Evolutionary conservation across 2,888 invertebrate species (phyloP).

Genomic region (Macrosoma leucophasiata): DNA sequence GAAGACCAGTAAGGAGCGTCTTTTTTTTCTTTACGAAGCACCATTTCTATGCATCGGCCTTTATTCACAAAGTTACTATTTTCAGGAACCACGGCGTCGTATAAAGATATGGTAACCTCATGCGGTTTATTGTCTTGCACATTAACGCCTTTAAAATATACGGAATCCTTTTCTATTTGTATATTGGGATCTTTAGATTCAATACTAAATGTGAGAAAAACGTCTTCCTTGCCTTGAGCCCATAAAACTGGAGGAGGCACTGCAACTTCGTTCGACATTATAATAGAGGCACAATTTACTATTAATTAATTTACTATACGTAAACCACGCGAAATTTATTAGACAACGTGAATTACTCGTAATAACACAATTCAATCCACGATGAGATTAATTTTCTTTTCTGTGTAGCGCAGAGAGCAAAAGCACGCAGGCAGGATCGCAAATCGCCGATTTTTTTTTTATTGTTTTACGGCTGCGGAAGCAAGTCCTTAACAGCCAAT

Average conservation of each 20-base stretch:
- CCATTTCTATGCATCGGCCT: constrained; percentile 84
- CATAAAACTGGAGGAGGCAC: constrained; percentile 91
- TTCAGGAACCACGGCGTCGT: constrained; percentile 87
- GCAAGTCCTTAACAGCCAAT: no score
- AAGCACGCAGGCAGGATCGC: no score
- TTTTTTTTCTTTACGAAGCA: constrained; percentile 82
- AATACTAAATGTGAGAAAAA: constrained; percentile 93
- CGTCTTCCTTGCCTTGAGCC: constrained; percentile 90
- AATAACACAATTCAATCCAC: constrained; percentile 22
- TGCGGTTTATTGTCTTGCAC: constrained; percentile 89
- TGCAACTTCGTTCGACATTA: constrained; percentile 71
- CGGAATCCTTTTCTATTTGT: constrained; percentile 82
- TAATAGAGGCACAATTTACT: no score
- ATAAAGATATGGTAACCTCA: constrained; percentile 91
- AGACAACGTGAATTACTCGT: constrained; percentile 19
- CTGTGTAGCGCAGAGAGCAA: no score
- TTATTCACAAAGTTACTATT: constrained; percentile 83
- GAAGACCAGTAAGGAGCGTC: constrained; percentile 91
- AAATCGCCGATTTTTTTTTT: no score
- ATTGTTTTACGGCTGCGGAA: no score
- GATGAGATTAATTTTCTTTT: no score
- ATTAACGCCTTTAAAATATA: constrained; percentile 90
- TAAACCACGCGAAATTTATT: constrained; percentile 27
- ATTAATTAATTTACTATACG: no score
- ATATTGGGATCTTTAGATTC: constrained; percentile 92